A percentile compares a stretch with the other conserved stretches of the same genome.
These are phyloP conservation scores for Trogon melanurus DNA, from an alignment of 2,113 vertebrate species.

Conservation along the genomic window DNA sequence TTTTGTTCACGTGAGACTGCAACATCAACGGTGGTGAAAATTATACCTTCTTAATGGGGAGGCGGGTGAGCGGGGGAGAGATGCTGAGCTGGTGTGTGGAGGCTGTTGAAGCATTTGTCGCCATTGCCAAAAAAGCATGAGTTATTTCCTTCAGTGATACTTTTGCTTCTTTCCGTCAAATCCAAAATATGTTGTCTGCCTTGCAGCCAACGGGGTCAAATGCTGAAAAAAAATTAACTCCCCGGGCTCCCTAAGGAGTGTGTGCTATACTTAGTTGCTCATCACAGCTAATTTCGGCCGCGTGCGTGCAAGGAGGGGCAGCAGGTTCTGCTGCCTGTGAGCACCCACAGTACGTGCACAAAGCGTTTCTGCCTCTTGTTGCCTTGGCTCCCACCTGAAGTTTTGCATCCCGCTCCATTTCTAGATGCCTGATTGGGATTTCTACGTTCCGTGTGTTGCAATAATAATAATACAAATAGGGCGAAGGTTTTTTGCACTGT, in stretches of 20 bases:
- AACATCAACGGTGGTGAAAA: background rate
- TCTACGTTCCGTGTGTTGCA: background rate
- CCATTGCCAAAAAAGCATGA: background rate
- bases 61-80: background rate
- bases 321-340: background rate
- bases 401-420: background rate
- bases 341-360: background rate
- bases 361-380: background rate
- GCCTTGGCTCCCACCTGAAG: background rate
- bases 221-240: background rate
- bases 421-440: background rate
- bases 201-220: background rate
- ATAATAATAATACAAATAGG: background rate
- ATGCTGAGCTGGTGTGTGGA: background rate
- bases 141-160: background rate
- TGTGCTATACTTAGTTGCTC: background rate
- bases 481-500: background rate
- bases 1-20: constrained; percentile 24
- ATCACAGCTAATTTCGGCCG: background rate
- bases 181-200: constrained; percentile 23
- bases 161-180: background rate
- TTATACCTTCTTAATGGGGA: background rate
- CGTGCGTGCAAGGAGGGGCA: background rate
- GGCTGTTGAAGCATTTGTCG: constrained; percentile 8
- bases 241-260: background rate